A percentile compares a stretch with the other conserved stretches of the same genome.
Conservation (phyloP, 2,797 vertebrate genomes). For the Nasua narica region DNA sequence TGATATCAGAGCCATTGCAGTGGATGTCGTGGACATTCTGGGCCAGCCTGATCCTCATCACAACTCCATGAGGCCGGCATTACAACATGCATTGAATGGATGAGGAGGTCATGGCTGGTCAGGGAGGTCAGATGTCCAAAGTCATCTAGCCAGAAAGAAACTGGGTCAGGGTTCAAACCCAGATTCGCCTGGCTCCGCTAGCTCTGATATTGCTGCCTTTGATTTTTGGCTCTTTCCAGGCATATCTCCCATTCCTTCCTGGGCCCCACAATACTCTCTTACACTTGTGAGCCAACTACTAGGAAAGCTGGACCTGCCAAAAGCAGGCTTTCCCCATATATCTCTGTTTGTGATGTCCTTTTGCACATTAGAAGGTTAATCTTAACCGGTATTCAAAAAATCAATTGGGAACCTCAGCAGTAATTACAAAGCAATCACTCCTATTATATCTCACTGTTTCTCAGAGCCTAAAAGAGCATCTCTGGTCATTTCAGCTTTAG, state of each 20-base stretch:
- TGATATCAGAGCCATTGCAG: rapidly evolving
- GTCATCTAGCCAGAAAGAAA: not conserved
- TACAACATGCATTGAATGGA: rapidly evolving
- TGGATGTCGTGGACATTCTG: not conserved
- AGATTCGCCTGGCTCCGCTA: not conserved
- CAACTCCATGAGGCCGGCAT: not conserved
- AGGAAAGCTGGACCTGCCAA: not conserved
- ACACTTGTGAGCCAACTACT: not conserved
- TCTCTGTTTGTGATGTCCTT: not conserved
- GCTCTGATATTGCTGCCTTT: not conserved
- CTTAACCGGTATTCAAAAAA: not conserved
- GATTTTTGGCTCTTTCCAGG: not conserved
- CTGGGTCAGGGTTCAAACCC: not conserved
- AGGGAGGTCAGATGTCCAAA: not conserved
- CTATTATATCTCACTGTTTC: not conserved
- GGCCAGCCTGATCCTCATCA: not conserved
- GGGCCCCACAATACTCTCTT: rapidly evolving
- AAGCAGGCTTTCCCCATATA: not conserved
- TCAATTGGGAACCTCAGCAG: not conserved
- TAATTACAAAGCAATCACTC: not conserved
- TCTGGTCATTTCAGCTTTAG: not conserved
- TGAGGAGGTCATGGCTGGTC: not conserved
- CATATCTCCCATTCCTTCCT: not conserved
- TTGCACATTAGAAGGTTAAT: not conserved
- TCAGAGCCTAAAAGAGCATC: not conserved